Conservation (phyloP, 35 echinoderm and acorn worm species). For the Lytechinus pictus region DNA sequence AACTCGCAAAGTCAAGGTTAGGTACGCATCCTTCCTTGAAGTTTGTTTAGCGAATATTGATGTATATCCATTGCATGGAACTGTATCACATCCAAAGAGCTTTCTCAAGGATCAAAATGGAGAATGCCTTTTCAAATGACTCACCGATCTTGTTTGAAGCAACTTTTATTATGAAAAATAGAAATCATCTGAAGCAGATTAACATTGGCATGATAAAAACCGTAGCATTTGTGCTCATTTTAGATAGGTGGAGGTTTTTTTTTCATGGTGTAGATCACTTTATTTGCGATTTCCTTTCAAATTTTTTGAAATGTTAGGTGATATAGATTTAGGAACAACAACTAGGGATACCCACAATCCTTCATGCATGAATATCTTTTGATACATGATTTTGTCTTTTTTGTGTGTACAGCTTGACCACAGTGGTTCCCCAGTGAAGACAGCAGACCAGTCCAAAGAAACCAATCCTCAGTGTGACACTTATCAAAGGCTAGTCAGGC, state of each 20-base stretch:
- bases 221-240: not conserved
- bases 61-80: not conserved
- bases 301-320: too few relatives aligned
- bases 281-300: too few relatives aligned
- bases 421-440: not conserved
- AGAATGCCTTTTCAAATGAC: not conserved
- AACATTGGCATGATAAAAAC: not conserved
- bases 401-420: conserved; percentile 7
- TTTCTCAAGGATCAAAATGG: not conserved
- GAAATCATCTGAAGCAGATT: not conserved
- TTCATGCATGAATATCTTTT: not conserved
- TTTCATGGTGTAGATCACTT: too few relatives aligned
- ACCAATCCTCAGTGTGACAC: conserved; percentile 21
- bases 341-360: not conserved
- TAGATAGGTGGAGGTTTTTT: too few relatives aligned
- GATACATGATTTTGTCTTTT: not conserved
- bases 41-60: not conserved
- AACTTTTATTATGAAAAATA: too few relatives aligned
- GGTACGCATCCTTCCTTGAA: not conserved
- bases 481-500: conserved; percentile 26
- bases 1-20: not conserved
- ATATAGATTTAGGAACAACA: not conserved
- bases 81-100: not conserved
- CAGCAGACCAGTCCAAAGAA: not conserved
- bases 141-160: not conserved